Percentiles rank a stretch among this genome's conserved stretches.
phyloP scores from a whole-genome alignment of 2,797 vertebrate species.

The Phoebastria nigripes region DNA sequence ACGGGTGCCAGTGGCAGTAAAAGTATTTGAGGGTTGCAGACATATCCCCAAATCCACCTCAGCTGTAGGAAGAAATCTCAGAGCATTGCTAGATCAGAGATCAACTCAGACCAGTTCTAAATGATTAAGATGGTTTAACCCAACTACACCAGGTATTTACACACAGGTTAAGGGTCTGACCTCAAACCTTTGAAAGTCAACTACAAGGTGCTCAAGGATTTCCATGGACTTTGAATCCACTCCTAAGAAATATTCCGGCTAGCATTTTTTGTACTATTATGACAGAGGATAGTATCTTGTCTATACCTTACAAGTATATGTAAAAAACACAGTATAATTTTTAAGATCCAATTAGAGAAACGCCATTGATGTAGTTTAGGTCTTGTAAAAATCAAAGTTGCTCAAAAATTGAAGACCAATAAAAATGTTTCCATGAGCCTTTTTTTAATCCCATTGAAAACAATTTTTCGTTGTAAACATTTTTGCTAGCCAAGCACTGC shows the following conservation, averaged over 20 bases:
- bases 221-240: background rate
- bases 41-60: background rate
- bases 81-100: background rate
- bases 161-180: background rate
- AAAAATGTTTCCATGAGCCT: conserved; percentile 52
- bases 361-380: background rate
- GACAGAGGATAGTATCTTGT: background rate
- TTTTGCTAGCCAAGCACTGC: conserved; percentile 64
- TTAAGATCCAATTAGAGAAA: conserved; percentile 30
- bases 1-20: background rate
- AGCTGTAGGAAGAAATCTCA: background rate
- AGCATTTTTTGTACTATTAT: background rate
- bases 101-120: background rate
- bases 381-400: conserved; percentile 19
- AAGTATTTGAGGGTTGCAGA: background rate
- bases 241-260: background rate
- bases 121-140: background rate
- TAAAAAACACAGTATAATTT: background rate
- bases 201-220: background rate
- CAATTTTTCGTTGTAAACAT: conserved; percentile 66
- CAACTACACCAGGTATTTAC: conserved; percentile 4
- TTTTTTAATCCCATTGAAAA: conserved; percentile 68
- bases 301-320: background rate
- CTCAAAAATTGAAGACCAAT: conserved; percentile 46
- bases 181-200: background rate